Evolutionary conservation across 1,140 invertebrate genomes (phyloP), one percentile per base, ranked within the genome.

Genomic region (Plodia interpunctella): DNA sequence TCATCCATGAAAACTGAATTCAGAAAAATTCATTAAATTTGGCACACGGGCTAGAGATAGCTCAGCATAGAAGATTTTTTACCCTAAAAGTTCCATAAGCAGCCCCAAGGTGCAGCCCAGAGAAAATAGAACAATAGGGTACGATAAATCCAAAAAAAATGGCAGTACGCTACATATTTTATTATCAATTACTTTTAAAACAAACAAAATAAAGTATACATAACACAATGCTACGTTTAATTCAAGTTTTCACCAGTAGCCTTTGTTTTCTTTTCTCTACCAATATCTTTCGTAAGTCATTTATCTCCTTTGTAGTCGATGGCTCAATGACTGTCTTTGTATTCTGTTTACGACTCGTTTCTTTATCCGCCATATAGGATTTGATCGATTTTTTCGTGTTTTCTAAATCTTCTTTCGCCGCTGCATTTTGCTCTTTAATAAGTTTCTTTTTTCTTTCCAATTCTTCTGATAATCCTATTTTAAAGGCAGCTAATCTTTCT

Each of bases 401-500:
- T 30, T 78, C 73, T 38, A 87, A 59, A n/a, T 81, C 67, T 30
- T 76, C 65, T 52, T 83, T 81, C 15, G 68, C 72, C 18, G 69
- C 66, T 53, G 52, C 17, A 55, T 88, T 80, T 60, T 74, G 60
- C 58, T 78, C 70, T 66, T 73, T 83, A 10, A 89, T 87, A 9
- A 60, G 13, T 52, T 70, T 66, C 54, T 75, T 89, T 66, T 90
- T 90, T 35, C 72, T 76, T 63, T 91, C 84, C 30, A 92, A 59
- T 74, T 92, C 90, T 59, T 91, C 82, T 50, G 90, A 72, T 62
- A 92, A 73, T 28, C 80, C 72, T 11, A 90, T 83, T 78, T 90
- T 91, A 50, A 91, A 77, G 19, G 86, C 60, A 52, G 50, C 67
- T 25, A 92, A 66, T 28, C 91, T 74, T 70, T 92, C 90, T 66